Evolutionary conservation across 2,797 vertebrate species (phyloP), one percentile per base, ranked within the genome.

Genomic region (Graptemys geographica): DNA sequence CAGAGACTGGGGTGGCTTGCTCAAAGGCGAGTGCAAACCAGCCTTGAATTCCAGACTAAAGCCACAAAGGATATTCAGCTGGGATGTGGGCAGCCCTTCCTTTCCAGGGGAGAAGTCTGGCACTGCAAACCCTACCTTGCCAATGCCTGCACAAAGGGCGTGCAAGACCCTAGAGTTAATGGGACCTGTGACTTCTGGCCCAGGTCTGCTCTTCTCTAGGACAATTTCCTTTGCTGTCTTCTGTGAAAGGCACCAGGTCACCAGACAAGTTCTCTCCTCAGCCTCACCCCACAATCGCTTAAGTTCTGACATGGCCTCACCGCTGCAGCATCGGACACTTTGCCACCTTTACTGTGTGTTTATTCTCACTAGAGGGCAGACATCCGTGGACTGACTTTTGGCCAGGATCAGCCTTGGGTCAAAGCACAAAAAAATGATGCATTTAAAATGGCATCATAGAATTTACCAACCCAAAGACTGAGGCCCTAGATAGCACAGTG

Each of bases 321-420:
- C 28, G 3, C 19, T 27, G 27, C 12, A 81, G 52, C 52, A 78
- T 9, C 0, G 0, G 76, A 87, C 56, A 13, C 3, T 0, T 25
- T n/a, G n/a, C n/a, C n/a, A n/a, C n/a, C n/a, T n/a, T 37, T 31
- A 28, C 72, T 0, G 0, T 0, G 1, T 65, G 76, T 86, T 55
- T 57, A 18, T 4, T 28, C 74, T 47, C 69, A 53, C 91, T 37
- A 87, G 16, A 79, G 37, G 69, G 52, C 90, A 59, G 85, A 74
- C 3, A 81, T 92, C 90, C 53, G 21, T 0, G 11, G 41, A 82
- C 86, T 84, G 82, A 86, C 41, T 59, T 31, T 47, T 12, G 13
- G 0, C 44, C 86, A 37, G 33, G 69, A 81, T 9, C 5, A 33
- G 53, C 74, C 83, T 87, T 74, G 2, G 10, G n/a, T 49, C 11